Percentiles rank a stretch among this genome's conserved stretches.
phyloP scores from a whole-genome alignment of 2,113 vertebrate genomes.

The Trogon surrucura region DNA sequence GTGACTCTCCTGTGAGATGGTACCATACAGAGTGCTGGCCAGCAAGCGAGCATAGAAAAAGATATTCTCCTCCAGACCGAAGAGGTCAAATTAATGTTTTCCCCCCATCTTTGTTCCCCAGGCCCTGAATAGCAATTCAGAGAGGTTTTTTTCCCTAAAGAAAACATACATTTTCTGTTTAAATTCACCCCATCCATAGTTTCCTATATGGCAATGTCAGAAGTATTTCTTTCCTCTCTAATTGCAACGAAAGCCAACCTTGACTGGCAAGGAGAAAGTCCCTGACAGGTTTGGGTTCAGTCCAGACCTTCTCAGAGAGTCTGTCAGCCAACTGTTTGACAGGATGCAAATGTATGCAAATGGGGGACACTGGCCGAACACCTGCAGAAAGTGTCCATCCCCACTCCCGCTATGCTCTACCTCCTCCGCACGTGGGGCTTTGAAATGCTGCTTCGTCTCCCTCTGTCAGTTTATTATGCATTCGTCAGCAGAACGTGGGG shows the following conservation, averaged over 20 bases:
- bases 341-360: conserved; percentile 88
- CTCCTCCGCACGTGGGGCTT: conserved; percentile 57
- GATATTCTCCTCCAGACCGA: background rate
- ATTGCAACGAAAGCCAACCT: conserved; percentile 83
- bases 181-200: conserved; percentile 36
- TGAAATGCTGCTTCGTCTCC: conserved; percentile 46
- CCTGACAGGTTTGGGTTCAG: conserved; percentile 85
- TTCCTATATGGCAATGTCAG: conserved; percentile 70
- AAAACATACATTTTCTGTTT: conserved; percentile 1
- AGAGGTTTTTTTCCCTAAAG: background rate
- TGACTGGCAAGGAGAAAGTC: conserved; percentile 88
- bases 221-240: conserved; percentile 71
- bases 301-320: conserved; percentile 86
- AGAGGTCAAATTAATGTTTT: background rate
- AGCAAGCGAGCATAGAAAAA: background rate
- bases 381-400: conserved; percentile 85
- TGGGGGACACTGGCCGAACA: conserved; percentile 80
- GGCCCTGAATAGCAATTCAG: background rate
- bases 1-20: background rate
- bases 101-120: background rate
- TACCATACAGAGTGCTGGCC: background rate
- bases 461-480: conserved; percentile 74
- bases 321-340: conserved; percentile 83
- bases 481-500: conserved; percentile 77
- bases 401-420: conserved; percentile 49